These are phyloP conservation scores for Sitobion miscanthi DNA, from an alignment of 1,140 invertebrate genomes.

Conservation along the genomic window DNA sequence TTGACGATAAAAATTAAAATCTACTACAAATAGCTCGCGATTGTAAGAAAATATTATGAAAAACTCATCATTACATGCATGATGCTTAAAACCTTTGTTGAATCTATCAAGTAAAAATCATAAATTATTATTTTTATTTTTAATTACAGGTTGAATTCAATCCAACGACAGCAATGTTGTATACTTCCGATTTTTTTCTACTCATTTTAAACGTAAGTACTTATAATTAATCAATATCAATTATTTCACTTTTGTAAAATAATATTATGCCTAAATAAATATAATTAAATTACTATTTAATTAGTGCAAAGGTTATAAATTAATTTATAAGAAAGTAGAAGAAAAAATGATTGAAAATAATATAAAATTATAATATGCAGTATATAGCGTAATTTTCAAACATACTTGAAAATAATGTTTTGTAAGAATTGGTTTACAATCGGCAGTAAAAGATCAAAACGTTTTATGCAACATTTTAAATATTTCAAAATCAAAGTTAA, in stretches of 20 bases:
- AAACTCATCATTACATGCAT: background rate
- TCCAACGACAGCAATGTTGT: slow-evolving; percentile 69
- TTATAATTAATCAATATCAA: background rate
- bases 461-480: background rate
- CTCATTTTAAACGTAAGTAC: slow-evolving; percentile 71
- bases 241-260: background rate
- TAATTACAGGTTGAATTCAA: slow-evolving; percentile 70
- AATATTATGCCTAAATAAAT: background rate
- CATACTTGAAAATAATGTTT: background rate
- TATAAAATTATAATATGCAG: too few relatives aligned
- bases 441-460: background rate
- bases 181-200: slow-evolving; percentile 72
- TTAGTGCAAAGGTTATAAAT: background rate
- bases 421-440: background rate
- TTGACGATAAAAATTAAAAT: background rate
- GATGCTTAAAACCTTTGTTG: background rate
- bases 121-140: slow-evolving; percentile 40
- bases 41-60: background rate
- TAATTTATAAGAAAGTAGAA: background rate
- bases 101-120: background rate
- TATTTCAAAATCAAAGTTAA: background rate
- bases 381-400: background rate
- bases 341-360: too few relatives aligned
- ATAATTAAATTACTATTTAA: background rate
- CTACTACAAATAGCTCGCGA: background rate